phyloP scores from a whole-genome alignment of 2,888 invertebrate genomes.

The Hartigia nigra region DNA sequence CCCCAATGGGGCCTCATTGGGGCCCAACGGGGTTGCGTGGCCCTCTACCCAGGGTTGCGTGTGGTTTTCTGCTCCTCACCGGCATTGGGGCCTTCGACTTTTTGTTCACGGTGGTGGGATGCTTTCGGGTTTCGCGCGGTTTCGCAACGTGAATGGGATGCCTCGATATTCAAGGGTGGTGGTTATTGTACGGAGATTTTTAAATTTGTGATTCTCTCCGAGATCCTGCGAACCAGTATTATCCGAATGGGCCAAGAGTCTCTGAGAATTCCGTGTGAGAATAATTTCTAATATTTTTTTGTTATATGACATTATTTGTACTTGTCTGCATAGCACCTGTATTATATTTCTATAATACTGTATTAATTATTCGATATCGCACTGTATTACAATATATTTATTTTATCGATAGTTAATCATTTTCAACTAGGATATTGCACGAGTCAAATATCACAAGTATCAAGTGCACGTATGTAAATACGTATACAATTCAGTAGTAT shows the following conservation, averaged over 20 bases:
- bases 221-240: background rate
- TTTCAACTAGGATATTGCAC: background rate
- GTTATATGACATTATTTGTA: background rate
- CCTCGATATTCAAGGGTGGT: background rate
- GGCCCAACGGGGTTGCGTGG: conserved; percentile 39
- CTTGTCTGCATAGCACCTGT: background rate
- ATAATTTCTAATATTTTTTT: background rate
- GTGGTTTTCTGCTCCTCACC: conserved; percentile 19
- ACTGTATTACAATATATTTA: background rate
- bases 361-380: background rate
- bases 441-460: background rate
- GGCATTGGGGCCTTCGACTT: background rate
- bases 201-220: background rate
- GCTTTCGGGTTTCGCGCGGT: background rate
- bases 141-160: background rate
- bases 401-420: background rate
- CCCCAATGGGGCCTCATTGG: conserved; percentile 12
- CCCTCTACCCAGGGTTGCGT: conserved; percentile 16
- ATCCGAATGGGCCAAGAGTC: background rate
- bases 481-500: background rate
- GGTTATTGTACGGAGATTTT: background rate
- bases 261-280: background rate
- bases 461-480: background rate
- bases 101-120: background rate
- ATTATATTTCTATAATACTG: background rate